Evolutionary conservation across 2,888 invertebrate genomes (phyloP), one percentile per base, ranked within the genome.

Genomic region (Mesorhabditis spiculigera): DNA sequence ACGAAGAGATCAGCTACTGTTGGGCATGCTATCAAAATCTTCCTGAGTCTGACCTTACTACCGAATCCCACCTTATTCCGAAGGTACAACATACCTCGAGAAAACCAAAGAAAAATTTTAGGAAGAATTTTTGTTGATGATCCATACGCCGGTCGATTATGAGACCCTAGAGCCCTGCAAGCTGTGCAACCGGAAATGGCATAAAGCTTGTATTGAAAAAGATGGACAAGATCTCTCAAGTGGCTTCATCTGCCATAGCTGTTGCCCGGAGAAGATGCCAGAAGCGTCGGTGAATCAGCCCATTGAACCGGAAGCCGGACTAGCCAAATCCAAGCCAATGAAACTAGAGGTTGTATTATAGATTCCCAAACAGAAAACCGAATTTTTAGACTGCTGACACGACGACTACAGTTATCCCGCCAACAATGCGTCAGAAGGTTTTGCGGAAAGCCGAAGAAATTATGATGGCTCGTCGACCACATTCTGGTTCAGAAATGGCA

Each of bases 11-110:
- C 90, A 95, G 95, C 85, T 98, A 95, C 91, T 98, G 98, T 91
- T 93, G 94, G 90, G 97, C 97, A 90, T 99, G 98, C 90, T 99
- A 97, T 91, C 94, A 86, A 45, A 96, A 97, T 89, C 94, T 98
- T 88, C 94, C 93, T 87, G 73, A 73, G 4, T 76, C 76, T 28
- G 28, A 28, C 28, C 28, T 28, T 28, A 28, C 28, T 28, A 28
- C 28, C 28, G 28, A 28, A 28, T 28, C 28, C 28, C 28, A 28
- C 28, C 28, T 28, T 28, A 28, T 28, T 28, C 28, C 28, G 28
- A 28, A 28, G 28, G 28, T 28, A 28, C 28, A 28, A 28, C 1
- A 28, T 28, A 28, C 28, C 28, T 28, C 28, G 28, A 97, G 58
- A 50, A 13, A 13, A 13, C 58, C n/a, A 50, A 13, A 13, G 10